phyloP scores from a whole-genome alignment of 1,140 invertebrate genomes.

The Drosophila azteca region DNA sequence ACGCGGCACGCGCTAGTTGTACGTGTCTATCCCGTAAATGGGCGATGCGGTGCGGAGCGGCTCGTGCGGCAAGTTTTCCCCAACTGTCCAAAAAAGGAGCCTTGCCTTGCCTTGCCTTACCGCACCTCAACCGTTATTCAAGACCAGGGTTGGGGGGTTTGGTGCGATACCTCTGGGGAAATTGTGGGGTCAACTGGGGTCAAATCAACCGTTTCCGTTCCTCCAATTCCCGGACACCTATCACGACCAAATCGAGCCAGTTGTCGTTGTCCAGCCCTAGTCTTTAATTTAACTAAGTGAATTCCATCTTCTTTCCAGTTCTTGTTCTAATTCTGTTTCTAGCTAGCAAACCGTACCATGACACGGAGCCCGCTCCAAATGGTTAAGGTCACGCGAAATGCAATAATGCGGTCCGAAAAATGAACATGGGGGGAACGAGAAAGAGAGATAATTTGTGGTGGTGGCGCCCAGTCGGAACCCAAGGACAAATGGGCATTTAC shows the following conservation, averaged over 20 bases:
- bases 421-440: slow-evolving; percentile 19
- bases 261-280: slow-evolving; percentile 26
- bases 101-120: not conserved
- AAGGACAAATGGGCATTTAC: slow-evolving; percentile 57
- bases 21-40: slow-evolving; percentile 66
- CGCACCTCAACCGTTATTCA: slow-evolving; percentile 11
- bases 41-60: slow-evolving; percentile 19
- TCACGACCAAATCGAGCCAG: not conserved
- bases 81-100: slow-evolving; percentile 61
- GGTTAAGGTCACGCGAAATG: slow-evolving; percentile 70
- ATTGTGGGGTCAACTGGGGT: slow-evolving; percentile 26
- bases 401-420: slow-evolving; percentile 47
- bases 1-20: slow-evolving; percentile 29
- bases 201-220: slow-evolving; percentile 7
- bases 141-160: slow-evolving; percentile 34
- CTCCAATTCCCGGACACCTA: not conserved
- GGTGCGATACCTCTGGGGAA: not conserved
- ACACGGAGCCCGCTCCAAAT: slow-evolving; percentile 46
- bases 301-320: slow-evolving; percentile 23
- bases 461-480: not conserved
- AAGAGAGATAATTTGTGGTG: slow-evolving; percentile 1
- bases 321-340: slow-evolving; percentile 11
- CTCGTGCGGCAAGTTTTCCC: slow-evolving; percentile 20
- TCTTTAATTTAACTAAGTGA: slow-evolving; percentile 72
- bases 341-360: slow-evolving; percentile 41